phyloP scores from a whole-genome alignment of 2,888 invertebrate genomes.

The Glyphotaelius pellucidus region DNA sequence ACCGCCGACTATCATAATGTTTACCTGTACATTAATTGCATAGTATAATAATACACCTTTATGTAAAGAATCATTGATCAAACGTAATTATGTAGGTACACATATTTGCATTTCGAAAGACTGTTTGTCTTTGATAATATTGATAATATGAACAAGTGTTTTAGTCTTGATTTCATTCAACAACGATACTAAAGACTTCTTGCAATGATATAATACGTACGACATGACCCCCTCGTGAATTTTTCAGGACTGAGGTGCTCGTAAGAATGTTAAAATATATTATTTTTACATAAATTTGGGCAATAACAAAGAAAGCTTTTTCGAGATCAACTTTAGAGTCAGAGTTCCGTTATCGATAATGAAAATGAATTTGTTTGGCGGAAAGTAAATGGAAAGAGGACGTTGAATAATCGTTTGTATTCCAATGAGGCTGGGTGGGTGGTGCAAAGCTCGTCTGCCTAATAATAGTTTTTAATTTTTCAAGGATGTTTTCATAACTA shows the following conservation, averaged over 20 bases:
- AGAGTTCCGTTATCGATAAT: no score
- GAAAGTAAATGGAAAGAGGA: no score
- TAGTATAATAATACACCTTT: not conserved
- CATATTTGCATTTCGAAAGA: not conserved
- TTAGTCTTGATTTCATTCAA: not conserved
- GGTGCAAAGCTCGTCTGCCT: no score
- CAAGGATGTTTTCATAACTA: no score
- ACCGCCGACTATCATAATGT: not conserved
- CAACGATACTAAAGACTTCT: not conserved
- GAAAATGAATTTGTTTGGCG: no score
- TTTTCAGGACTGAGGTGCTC: not conserved
- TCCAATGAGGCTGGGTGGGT: no score
- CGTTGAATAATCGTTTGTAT: no score
- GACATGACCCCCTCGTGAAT: not conserved
- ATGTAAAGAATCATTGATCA: not conserved
- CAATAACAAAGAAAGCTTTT: no score
- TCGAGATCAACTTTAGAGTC: no score
- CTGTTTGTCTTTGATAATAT: not conserved
- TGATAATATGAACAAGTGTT: not conserved
- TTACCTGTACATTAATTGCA: not conserved
- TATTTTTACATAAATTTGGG: no score
- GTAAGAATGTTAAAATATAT: not conserved
- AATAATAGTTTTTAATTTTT: no score
- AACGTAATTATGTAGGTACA: not conserved
- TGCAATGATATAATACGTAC: not conserved